These are phyloP conservation scores for Amphiprion ocellaris DNA, from an alignment of 2,113 vertebrate genomes.

Conservation along the genomic window DNA sequence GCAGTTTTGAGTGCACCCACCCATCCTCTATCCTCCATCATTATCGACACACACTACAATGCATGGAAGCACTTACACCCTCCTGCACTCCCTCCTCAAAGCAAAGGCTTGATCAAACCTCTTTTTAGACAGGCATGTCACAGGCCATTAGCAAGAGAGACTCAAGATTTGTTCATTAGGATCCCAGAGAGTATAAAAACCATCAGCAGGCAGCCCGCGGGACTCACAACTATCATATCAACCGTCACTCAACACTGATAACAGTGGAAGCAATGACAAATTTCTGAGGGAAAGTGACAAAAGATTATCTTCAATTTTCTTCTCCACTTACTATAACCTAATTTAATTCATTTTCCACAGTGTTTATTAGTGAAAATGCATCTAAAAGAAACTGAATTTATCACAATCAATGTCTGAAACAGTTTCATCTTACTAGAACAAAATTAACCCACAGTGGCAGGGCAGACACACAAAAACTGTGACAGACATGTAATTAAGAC, in stretches of 20 bases:
- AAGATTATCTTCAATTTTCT: neutral
- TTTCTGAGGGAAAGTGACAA: neutral
- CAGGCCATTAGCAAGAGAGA: conserved; percentile 61
- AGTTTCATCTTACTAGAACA: too few relatives aligned
- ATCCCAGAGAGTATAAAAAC: conserved; percentile 48
- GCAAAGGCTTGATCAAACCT: conserved; percentile 48
- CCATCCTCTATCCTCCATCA: neutral
- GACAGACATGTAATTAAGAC: neutral
- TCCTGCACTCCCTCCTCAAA: neutral
- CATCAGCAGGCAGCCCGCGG: conserved; percentile 45
- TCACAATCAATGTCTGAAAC: too few relatives aligned
- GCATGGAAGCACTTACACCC: conserved; percentile 20
- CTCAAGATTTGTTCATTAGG: conserved; percentile 54
- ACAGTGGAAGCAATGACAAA: conserved; percentile 9
- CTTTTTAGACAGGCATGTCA: conserved; percentile 43
- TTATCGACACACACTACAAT: conserved; percentile 3
- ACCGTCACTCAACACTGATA: conserved; percentile 19
- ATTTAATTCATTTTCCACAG: neutral
- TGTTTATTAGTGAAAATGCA: neutral
- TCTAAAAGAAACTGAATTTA: too few relatives aligned
- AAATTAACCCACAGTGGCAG: neutral
- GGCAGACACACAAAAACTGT: neutral
- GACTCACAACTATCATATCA: conserved; percentile 19
- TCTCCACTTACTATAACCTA: neutral
- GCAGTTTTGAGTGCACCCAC: conserved; percentile 8